Evolutionary conservation across 2,888 invertebrate genomes (phyloP).

Genomic region (Tolmerus cingulatus): DNA sequence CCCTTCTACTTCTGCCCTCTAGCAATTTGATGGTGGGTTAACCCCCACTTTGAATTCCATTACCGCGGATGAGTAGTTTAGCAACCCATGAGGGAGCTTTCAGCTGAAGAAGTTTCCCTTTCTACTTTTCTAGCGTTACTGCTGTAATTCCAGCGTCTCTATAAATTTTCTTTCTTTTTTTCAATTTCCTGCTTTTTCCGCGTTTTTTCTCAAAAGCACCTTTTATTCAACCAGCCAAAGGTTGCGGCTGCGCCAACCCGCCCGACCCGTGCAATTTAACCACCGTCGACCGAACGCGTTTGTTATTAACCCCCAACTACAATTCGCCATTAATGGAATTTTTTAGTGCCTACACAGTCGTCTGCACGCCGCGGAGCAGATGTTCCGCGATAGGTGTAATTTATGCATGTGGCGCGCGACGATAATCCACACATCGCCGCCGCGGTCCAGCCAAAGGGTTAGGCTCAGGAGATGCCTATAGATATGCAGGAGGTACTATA

Average conservation of each 20-base stretch:
- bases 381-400: not conserved
- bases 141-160: not conserved
- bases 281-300: constrained; percentile 1
- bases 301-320: constrained; percentile 6
- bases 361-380: not conserved
- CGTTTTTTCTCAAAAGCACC: not conserved
- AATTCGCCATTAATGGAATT: constrained; percentile 26
- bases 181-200: not conserved
- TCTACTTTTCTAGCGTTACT: not conserved
- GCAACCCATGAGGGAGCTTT: not conserved
- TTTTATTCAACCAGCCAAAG: not conserved
- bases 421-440: not conserved
- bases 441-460: not conserved
- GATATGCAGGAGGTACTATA: not conserved
- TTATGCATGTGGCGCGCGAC: not conserved
- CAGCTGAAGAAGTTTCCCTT: not conserved
- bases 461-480: not conserved
- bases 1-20: not conserved
- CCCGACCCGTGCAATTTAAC: not conserved
- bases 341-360: constrained; percentile 4
- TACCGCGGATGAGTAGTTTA: not conserved
- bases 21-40: not conserved
- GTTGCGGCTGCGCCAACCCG: not conserved
- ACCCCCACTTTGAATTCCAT: not conserved
- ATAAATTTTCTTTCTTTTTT: not conserved